These are phyloP conservation scores for Pseudomyrmex dendroicus DNA, from an alignment of 1,140 invertebrate species.

Conservation along the genomic window DNA sequence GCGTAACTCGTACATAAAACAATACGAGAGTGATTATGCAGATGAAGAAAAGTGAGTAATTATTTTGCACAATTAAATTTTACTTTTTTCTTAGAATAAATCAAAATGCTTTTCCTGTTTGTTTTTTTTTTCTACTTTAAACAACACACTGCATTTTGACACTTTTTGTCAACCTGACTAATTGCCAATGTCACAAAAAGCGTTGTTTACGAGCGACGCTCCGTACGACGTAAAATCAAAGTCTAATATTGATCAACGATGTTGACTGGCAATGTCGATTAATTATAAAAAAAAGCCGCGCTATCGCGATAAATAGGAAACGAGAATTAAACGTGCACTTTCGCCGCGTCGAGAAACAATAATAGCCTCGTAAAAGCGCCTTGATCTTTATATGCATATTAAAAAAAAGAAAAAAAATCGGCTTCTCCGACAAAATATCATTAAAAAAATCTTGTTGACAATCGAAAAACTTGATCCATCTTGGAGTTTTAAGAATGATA, in stretches of 20 bases:
- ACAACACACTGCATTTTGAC: too few species aligned
- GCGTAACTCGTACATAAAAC: neutral
- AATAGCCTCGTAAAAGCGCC: slow-evolving; percentile 23
- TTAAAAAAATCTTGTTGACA: slow-evolving; percentile 4
- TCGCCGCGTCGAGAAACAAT: slow-evolving; percentile 62
- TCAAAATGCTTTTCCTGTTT: too few species aligned
- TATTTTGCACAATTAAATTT: neutral
- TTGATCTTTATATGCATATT: slow-evolving; percentile 42
- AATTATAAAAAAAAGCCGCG: neutral
- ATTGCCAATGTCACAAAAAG: slow-evolving; percentile 35
- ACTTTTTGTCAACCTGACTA: neutral
- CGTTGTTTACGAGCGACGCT: neutral
- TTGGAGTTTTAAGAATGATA: too few species aligned
- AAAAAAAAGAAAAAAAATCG: slow-evolving; percentile 30
- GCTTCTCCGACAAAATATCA: slow-evolving; percentile 52
- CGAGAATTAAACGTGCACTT: slow-evolving; percentile 60
- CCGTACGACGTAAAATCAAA: neutral
- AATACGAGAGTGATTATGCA: neutral
- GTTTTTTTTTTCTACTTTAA: too few species aligned
- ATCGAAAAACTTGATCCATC: neutral
- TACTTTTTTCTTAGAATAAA: too few species aligned
- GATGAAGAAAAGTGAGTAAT: neutral
- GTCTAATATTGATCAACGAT: neutral
- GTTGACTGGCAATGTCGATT: neutral
- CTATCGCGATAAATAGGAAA: slow-evolving; percentile 38